A percentile compares a stretch with the other conserved stretches of the same genome.
phyloP scores from a whole-genome alignment of 2,113 vertebrate species.

The Mus spicilegus region DNA sequence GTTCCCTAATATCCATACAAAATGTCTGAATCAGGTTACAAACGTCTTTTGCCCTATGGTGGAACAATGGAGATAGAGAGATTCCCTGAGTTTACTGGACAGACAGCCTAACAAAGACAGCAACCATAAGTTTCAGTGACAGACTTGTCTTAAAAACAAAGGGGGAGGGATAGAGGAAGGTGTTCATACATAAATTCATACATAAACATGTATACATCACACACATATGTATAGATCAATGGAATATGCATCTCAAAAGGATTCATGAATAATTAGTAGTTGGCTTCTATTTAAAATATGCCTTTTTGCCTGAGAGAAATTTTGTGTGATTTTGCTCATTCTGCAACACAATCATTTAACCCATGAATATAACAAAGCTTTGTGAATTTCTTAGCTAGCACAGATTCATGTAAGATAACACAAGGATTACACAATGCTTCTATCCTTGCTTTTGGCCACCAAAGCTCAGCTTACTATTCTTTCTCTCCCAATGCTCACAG shows the following conservation, averaged over 20 bases:
- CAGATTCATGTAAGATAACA: neutral
- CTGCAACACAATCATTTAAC: neutral
- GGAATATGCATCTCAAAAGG: neutral
- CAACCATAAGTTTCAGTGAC: neutral
- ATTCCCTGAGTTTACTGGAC: neutral
- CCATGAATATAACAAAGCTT: neutral
- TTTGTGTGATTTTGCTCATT: neutral
- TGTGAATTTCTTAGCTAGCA: neutral
- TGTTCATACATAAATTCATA: neutral
- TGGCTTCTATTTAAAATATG: neutral
- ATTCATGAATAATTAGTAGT: neutral
- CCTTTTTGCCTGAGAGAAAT: neutral
- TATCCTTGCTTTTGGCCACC: neutral
- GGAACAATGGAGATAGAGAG: neutral
- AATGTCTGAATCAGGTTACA: neutral
- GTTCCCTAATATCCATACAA: neutral
- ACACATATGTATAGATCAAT: neutral
- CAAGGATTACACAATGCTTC: neutral
- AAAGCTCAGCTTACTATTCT: neutral
- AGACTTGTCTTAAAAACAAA: neutral
- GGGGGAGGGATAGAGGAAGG: neutral
- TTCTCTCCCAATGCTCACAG: neutral
- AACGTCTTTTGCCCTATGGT: neutral
- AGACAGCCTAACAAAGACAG: neutral
- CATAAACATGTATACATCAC: neutral